Conservation (phyloP, 2,888 invertebrate genomes). For the Zonitis immaculata region DNA sequence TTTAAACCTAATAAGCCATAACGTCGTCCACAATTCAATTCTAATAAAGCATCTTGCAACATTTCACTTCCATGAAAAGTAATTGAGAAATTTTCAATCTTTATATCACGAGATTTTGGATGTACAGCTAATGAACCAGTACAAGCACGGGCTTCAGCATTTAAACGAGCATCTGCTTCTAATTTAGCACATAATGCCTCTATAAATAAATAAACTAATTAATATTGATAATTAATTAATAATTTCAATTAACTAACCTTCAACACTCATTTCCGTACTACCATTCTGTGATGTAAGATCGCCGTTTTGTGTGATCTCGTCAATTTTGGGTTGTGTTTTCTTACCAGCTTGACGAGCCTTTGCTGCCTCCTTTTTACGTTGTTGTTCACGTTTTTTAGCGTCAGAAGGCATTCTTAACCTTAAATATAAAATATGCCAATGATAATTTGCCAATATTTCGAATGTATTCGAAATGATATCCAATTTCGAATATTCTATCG, state of each 20-base stretch:
- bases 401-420: slow-evolving; percentile 86
- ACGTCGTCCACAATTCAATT: slow-evolving; percentile 94
- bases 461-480: background rate
- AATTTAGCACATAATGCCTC: slow-evolving; percentile 82
- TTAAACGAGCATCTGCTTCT: slow-evolving; percentile 86
- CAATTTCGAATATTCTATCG: slow-evolving; percentile 9
- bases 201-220: slow-evolving; percentile 42
- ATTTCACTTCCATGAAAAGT: slow-evolving; percentile 98
- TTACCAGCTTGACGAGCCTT: slow-evolving; percentile 60
- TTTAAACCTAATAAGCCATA: slow-evolving; percentile 98
- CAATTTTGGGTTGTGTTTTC: slow-evolving; percentile 38
- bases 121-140: slow-evolving; percentile 95
- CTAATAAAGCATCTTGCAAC: slow-evolving; percentile 90
- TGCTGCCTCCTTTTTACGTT: slow-evolving; percentile 94
- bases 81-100: slow-evolving; percentile 93
- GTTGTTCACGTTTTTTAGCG: slow-evolving; percentile 95
- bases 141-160: slow-evolving; percentile 88
- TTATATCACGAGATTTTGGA: slow-evolving; percentile 92
- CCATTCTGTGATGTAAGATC: slow-evolving; percentile 49
- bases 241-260: slow-evolving; percentile 52
- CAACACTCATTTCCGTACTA: slow-evolving; percentile 59
- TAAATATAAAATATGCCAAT: background rate
- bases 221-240: background rate
- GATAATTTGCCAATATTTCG: background rate
- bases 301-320: slow-evolving; percentile 13